phyloP scores from a whole-genome alignment of 2,888 invertebrate species.

The Polydrusus tereticollis region DNA sequence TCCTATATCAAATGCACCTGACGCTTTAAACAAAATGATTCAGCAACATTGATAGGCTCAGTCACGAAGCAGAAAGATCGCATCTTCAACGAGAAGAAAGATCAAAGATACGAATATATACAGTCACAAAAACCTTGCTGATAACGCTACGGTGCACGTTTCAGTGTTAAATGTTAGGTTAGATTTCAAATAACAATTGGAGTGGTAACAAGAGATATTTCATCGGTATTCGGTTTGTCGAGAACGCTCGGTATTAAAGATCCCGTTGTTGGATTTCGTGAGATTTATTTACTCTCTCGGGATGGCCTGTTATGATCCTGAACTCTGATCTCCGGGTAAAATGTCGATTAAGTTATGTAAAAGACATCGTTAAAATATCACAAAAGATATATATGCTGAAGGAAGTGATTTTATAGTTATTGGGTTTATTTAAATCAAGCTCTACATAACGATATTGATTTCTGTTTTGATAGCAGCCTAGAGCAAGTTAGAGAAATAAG shows the following conservation, averaged over 20 bases:
- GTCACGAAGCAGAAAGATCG: conserved; percentile 55
- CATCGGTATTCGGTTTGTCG: conserved; percentile 37
- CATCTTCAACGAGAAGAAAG: conserved; percentile 36
- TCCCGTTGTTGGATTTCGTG: conserved; percentile 46
- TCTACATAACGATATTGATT: no score
- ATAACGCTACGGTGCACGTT: conserved; percentile 44
- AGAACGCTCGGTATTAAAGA: conserved; percentile 45
- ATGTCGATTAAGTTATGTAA: conserved; percentile 35
- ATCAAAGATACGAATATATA: conserved; percentile 41
- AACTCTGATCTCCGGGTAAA: conserved; percentile 34
- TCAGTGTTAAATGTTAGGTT: conserved; percentile 47
- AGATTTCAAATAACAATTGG: conserved; percentile 48
- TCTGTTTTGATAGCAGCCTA: no score
- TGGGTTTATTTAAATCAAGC: not conserved
- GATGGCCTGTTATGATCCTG: conserved; percentile 33
- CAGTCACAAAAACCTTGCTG: conserved; percentile 44
- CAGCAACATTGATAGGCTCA: conserved; percentile 59
- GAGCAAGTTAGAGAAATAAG: no score
- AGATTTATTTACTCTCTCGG: conserved; percentile 45
- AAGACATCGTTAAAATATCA: conserved; percentile 17
- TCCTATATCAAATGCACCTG: conserved; percentile 58
- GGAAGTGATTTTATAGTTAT: not conserved
- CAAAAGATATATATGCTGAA: conserved; percentile 2
- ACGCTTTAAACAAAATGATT: conserved; percentile 59
- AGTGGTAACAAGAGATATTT: conserved; percentile 48